Evolutionary conservation across 2,113 vertebrate species (phyloP).

Genomic region (Heptranchias perlo): DNA sequence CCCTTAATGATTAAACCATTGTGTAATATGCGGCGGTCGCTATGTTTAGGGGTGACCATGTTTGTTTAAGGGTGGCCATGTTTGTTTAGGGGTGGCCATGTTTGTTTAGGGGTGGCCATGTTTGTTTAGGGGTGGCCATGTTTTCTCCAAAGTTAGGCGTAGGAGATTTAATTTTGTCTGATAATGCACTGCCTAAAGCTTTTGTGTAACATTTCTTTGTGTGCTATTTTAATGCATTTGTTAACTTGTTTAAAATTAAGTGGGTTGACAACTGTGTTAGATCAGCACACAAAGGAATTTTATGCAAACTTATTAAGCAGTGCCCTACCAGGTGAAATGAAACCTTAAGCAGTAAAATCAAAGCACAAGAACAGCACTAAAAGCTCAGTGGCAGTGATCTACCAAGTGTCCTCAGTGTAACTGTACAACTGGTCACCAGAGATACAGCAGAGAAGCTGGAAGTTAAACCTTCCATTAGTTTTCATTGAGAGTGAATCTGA

Average conservation of each 20-base stretch:
- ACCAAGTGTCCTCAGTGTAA: background rate
- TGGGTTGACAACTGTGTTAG: background rate
- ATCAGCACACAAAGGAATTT: background rate
- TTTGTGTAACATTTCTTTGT: background rate
- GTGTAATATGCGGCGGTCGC: background rate
- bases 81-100: background rate
- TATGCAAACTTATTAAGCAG: background rate
- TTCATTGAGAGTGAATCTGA: background rate
- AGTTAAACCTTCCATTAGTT: background rate
- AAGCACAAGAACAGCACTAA: background rate
- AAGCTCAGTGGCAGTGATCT: background rate
- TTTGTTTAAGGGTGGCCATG: background rate
- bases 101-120: background rate
- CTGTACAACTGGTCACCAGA: background rate
- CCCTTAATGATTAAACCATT: background rate
- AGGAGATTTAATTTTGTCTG: background rate
- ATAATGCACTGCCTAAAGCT: background rate
- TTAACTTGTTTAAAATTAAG: background rate
- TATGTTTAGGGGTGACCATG: background rate
- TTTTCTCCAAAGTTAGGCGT: background rate
- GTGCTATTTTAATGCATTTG: background rate
- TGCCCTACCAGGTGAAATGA: background rate
- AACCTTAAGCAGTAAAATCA: background rate
- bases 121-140: background rate
- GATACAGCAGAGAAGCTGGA: background rate